phyloP scores from a whole-genome alignment of 2,797 vertebrate genomes.

The Cheirogaleus major region DNA sequence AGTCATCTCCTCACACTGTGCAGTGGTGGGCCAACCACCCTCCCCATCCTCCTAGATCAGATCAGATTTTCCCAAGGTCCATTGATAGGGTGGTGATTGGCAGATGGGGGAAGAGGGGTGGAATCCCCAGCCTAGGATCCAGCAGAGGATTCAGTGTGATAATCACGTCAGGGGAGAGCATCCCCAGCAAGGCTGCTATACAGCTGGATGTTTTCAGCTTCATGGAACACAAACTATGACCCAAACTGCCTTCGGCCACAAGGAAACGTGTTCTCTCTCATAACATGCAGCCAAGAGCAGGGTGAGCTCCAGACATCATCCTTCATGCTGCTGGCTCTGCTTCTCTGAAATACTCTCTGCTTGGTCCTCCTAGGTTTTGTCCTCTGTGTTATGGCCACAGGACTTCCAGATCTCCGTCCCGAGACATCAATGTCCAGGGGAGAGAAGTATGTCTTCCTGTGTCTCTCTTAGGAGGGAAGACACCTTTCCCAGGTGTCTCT shows the following conservation, averaged over 20 bases:
- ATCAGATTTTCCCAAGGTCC: not conserved
- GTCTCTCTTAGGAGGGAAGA: not conserved
- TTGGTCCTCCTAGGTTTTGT: not conserved
- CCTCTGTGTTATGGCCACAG: not conserved
- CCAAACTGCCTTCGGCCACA: not conserved
- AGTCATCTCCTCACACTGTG: not conserved
- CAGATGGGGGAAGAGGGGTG: not conserved
- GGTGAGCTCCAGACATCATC: not conserved
- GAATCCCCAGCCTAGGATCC: not conserved
- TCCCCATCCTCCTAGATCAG: not conserved
- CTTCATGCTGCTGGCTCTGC: not conserved
- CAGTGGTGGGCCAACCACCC: not conserved
- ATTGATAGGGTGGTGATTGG: not conserved
- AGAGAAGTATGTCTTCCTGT: not conserved
- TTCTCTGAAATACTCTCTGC: not conserved
- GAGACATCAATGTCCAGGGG: not conserved
- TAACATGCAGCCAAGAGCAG: not conserved
- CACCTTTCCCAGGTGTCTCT: not conserved
- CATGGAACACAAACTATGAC: not conserved
- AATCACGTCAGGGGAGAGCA: rapidly evolving
- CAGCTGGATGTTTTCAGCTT: not conserved
- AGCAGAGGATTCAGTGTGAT: not conserved
- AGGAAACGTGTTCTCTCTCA: not conserved
- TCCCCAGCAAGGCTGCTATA: not conserved
- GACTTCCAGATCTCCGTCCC: not conserved